These are phyloP conservation scores for Balanococcus diminutus DNA, from an alignment of 2,888 invertebrate genomes.

Conservation along the genomic window DNA sequence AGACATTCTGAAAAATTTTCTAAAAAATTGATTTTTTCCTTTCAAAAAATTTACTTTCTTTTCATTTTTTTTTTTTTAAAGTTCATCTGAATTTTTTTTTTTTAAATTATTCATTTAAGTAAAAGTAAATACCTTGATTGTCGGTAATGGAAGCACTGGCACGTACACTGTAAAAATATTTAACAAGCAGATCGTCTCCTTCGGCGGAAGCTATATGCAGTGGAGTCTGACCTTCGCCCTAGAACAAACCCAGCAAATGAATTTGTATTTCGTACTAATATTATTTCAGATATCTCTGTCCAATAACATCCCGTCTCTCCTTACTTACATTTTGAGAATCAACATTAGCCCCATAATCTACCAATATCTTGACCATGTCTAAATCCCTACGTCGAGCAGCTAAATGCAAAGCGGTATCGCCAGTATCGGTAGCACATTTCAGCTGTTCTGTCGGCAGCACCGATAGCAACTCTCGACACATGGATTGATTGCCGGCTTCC, in stretches of 20 bases:
- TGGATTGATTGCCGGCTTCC: conserved; percentile 93
- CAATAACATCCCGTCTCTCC: neutral
- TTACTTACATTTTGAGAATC: conserved; percentile 82
- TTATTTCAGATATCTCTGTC: no score
- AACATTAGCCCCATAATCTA: conserved; percentile 89
- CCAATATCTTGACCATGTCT: conserved; percentile 89
- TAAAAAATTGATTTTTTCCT: no score
- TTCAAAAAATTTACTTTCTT: no score
- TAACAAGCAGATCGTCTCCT: conserved; percentile 92
- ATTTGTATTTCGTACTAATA: no score
- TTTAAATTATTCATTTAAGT: no score
- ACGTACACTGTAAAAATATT: conserved; percentile 92
- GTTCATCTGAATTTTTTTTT: no score
- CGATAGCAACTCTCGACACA: conserved; percentile 90
- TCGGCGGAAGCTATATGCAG: conserved; percentile 94
- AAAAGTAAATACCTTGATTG: conserved; percentile 82
- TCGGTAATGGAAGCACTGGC: conserved; percentile 94
- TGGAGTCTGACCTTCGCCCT: conserved; percentile 90
- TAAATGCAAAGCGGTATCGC: conserved; percentile 93
- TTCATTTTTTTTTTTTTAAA: no score
- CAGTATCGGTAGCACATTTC: conserved; percentile 80
- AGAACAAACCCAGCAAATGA: conserved; percentile 40
- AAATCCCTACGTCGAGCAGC: conserved; percentile 91
- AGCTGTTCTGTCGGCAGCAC: conserved; percentile 88
- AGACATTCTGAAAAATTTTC: no score